Base-by-base conservation (phyloP, 2,113 vertebrate genomes). In the Saimiri boliviensis region DNA sequence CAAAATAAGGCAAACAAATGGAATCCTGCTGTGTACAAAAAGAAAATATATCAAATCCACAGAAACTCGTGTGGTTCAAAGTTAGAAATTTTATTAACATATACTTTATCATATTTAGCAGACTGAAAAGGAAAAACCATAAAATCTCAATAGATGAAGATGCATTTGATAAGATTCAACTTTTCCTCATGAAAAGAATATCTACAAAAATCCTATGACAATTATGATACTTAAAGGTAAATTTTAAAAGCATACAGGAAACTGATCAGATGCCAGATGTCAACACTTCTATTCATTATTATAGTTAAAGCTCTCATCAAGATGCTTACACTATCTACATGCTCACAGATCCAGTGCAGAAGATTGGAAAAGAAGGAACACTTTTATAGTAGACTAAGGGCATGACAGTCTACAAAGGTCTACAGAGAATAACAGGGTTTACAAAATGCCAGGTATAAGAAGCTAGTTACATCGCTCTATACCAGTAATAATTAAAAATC, bases 131-230 rank as follows among this genome's bases (percentile, higher is more conserved):
- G 80, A 89, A 54, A 83, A 47, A 8, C 1, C 12, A 52, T 42
- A 56, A 81, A 49, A 79, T n/a, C 37, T 86, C 14, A 87, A 70
- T 81, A 79, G 47, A 86, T 76, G 8, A 7, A 90, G 70, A 74
- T 71, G 16, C 54, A 25, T 45, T 97, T 92, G 5, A 84, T 88
- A 86, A 47, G 45, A 73, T 87, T 87, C 5, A 84, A 90, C 76
- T 92, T 86, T 92, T 83, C 79, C 79, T 94, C 47, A 83, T 89
- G 54, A 42, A 92, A 83, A 84, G 16, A 74, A 20, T 86, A 89
- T 52, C 45, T 83, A 35, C 19, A 81, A 92, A 93, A 66, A 37
- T 60, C 25, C 27, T 63, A 37, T 63, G 80, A 74, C 2, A 89
- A 35, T 92, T 49, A 40, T 89, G 37, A 81, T 86, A 79, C 47